Base-by-base conservation (phyloP, 2,797 vertebrate genomes). In the Adrianichthys oophorus region DNA sequence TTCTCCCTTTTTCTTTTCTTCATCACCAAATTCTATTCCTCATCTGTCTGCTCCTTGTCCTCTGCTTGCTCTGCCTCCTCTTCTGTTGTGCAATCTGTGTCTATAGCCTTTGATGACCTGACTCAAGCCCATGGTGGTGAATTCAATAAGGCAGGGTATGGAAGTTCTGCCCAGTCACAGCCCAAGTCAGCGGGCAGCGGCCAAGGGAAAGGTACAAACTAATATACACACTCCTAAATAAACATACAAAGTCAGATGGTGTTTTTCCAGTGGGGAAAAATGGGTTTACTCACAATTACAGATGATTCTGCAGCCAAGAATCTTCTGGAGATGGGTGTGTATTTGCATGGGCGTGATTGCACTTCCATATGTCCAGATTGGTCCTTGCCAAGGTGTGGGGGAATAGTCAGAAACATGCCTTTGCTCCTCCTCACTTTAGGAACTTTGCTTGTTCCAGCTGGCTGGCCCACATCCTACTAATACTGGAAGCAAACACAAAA, bases 141-240 rank as follows among this genome's bases (percentile, higher is more conserved):
- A 76, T 99, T 98, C 89, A 93, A 89, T 90, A 99, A 99, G 91
- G 94, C 94, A 84, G 94, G 93, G 76, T 99, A 98, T 82, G 93
- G 93, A 86, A 93, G 93, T 73, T 92, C 94, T 79, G 93, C 93
- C 63, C 97, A 96, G 91, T 91, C 95, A 85, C 94, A 97, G 91
- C 94, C 89, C 93, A 99, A 98, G 90, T 87, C 94, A 76, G 87
- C 94, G 72, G 93, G 92, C 83, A 88, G 94, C 84, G 96, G 93
- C 87, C 92, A 95, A 77, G 95, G 94, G 85, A 99, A 99, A 98
- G 97, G 97, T 98, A 93, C 89, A 73, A 53, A 68, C 65, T 45
- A 70, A 47, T 50, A 58, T 59, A 57, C 52, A 70, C 67, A 52
- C 61, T 55, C 29, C 54, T 40, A 47, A 41, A 62, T 43, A 59